Base-by-base conservation (phyloP, 92 coral and sea anemone species). In the Pocillopora grandis region DNA sequence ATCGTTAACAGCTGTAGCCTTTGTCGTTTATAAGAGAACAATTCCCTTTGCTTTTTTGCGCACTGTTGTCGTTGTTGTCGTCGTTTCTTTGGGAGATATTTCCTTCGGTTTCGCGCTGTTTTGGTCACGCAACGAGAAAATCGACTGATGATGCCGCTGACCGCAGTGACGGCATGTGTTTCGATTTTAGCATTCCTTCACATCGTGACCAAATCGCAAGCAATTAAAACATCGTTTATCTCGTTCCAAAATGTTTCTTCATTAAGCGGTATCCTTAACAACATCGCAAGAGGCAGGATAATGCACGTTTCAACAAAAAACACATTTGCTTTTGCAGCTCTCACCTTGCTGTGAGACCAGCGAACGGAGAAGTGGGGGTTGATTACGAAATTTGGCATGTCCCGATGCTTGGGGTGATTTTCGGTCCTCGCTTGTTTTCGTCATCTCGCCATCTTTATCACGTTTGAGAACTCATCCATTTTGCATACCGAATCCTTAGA, bases 221-320 rank as follows among this genome's bases (percentile, higher is more conserved):
- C 90, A 87, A 64, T 74, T 62, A 36, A 76, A 87, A 12, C 90
- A 87, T 49, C 86, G 74, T 10, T 75, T 87, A 60, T 80, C 76
- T 31, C 72, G 72, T 36, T 71, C 64, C 35, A 80, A 81, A 74
- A 87, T 87, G 27, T 66, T 63, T 80, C 84, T 87, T 62, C 86
- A 76, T 18, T 62, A 35, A 23, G 66, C 76, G 2, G 60, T 79
- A 52, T 77, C 78, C 12, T 23, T 13, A 31, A 79, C 75, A 57
- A 49, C 68, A 18, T 72, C 74, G 55, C 85, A 79, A 19, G 85
- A 86, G 5, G 85, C 21, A 48, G 23, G 19, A 20, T 37, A 72
- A 55, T 72, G 77, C 20, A 18, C 77, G 21, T 16, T 37, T 71
- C 48, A 76, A 79, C 61, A 60, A 80, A 55, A 49, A 71, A 27